Conservation (phyloP, 2,113 vertebrate species). For the Poeciliopsis retropinna region DNA sequence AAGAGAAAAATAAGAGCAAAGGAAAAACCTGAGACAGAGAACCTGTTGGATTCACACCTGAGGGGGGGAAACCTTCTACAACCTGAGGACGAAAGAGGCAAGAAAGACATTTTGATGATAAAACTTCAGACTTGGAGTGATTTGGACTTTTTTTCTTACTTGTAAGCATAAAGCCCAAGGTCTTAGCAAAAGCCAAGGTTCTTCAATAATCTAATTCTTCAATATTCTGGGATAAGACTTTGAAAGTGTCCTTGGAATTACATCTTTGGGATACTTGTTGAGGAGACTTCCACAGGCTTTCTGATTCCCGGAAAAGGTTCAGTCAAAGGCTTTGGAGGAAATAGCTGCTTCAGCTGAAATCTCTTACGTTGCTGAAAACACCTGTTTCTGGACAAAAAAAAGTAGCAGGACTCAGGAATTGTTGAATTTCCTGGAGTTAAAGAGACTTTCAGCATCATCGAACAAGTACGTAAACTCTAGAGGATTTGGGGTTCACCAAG, state of each 20-base stretch:
- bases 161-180: not conserved
- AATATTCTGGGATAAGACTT: not conserved
- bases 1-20: constrained; percentile 4
- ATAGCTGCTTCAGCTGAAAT: not conserved
- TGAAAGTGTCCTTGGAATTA: not conserved
- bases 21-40: not conserved
- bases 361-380: constrained; percentile 16
- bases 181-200: not conserved
- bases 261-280: constrained; percentile 21
- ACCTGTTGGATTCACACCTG: constrained; percentile 58
- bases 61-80: constrained; percentile 20
- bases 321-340: not conserved
- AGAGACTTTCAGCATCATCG: constrained; percentile 6
- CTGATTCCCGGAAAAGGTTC: constrained; percentile 27
- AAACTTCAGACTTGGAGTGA: constrained; percentile 8
- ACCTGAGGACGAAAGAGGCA: not conserved
- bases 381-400: constrained; percentile 26
- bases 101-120: constrained; percentile 1
- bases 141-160: constrained; percentile 1
- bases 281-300: constrained; percentile 22
- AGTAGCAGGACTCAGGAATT: not conserved
- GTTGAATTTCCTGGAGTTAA: constrained; percentile 30
- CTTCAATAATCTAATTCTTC: not conserved
- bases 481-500: constrained; percentile 15
- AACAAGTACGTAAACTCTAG: constrained; percentile 4